Percentiles rank a stretch among this genome's conserved stretches.
phyloP scores from a whole-genome alignment of 2,888 invertebrate species.

The Campaea margaritaria region DNA sequence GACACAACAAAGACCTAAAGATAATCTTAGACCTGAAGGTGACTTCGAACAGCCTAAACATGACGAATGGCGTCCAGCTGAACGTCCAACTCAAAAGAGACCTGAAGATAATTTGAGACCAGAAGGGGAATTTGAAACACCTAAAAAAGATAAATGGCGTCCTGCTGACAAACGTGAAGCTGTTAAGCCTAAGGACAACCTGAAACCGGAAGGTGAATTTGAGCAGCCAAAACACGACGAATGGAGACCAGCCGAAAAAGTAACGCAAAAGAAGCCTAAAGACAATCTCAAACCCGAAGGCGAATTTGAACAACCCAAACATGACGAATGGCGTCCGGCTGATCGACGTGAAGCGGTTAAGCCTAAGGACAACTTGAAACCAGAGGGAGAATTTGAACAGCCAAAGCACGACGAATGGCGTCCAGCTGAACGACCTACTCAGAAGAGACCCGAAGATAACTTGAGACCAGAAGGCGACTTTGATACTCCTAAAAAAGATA shows the following conservation, averaged over 20 bases:
- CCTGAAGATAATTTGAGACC: slow-evolving; percentile 77
- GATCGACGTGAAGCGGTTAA: slow-evolving; percentile 16
- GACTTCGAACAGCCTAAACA: slow-evolving; percentile 79
- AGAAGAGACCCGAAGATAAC: slow-evolving; percentile 65
- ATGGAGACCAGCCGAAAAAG: slow-evolving; percentile 69
- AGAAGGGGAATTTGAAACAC: slow-evolving; percentile 80
- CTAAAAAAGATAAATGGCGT: slow-evolving; percentile 61
- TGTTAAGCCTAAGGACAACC: slow-evolving; percentile 79
- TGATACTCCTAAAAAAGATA: slow-evolving; percentile 57
- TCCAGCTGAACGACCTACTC: slow-evolving; percentile 76
- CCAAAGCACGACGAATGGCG: slow-evolving; percentile 61
- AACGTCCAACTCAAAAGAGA: slow-evolving; percentile 50
- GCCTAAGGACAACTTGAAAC: slow-evolving; percentile 77
- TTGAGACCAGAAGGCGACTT: slow-evolving; percentile 84
- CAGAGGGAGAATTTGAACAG: slow-evolving; percentile 83
- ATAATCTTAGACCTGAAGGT: slow-evolving; percentile 87
- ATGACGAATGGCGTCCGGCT: slow-evolving; percentile 44
- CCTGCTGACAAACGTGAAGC: slow-evolving; percentile 62
- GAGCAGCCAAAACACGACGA: slow-evolving; percentile 66
- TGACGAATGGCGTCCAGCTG: slow-evolving; percentile 67
- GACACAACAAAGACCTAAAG: slow-evolving; percentile 58
- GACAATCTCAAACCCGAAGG: slow-evolving; percentile 86
- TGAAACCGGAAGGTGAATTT: slow-evolving; percentile 84
- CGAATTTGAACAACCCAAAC: slow-evolving; percentile 65
- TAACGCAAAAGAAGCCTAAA: slow-evolving; percentile 56